Conservation (phyloP, 2,888 invertebrate species). For the Teleiodes luculella region DNA sequence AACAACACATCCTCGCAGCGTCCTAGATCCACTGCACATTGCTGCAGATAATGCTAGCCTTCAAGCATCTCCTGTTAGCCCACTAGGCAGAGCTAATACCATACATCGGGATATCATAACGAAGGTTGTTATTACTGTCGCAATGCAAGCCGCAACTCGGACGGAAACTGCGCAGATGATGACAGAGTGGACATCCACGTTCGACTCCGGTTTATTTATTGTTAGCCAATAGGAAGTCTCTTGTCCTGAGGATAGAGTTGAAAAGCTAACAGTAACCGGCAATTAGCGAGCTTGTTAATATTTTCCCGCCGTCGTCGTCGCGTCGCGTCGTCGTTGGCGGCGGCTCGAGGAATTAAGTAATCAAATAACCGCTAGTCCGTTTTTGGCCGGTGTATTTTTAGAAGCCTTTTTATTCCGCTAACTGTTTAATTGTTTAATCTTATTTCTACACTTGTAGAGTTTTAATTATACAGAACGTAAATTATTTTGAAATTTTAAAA, state of each 20-base stretch:
- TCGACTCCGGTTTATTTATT: not conserved
- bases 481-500: too few species aligned
- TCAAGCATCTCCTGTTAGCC: not conserved
- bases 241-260: not conserved
- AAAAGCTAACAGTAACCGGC: not conserved
- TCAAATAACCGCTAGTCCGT: not conserved
- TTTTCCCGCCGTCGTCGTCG: not conserved
- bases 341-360: not conserved
- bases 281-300: conserved; percentile 1
- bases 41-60: not conserved
- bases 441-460: not conserved
- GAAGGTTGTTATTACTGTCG: not conserved
- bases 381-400: not conserved
- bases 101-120: not conserved
- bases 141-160: not conserved
- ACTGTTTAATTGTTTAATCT: not conserved
- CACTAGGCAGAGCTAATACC: not conserved
- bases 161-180: not conserved
- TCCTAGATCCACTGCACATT: not conserved
- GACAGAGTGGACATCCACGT: conserved; percentile 9
- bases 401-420: not conserved
- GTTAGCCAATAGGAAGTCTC: not conserved
- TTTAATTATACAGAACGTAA: not conserved
- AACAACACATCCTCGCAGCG: not conserved
- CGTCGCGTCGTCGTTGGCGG: too few species aligned